These are phyloP conservation scores for Himantopus leucocephalus DNA, from an alignment of 2,113 vertebrate species.

Conservation along the genomic window DNA sequence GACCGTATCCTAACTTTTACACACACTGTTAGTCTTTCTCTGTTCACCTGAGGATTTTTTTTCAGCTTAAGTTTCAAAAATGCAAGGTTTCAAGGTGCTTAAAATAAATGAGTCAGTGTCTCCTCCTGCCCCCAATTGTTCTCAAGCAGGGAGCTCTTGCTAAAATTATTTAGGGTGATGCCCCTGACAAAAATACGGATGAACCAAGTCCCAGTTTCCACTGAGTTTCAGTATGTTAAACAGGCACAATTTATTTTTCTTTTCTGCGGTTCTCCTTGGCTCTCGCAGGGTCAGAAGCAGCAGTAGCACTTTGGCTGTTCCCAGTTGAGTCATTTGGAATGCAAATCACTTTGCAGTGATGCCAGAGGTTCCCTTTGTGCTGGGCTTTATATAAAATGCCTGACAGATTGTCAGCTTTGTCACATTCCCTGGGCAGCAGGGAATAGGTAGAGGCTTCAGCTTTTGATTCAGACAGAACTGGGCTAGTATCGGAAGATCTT, in stretches of 20 bases:
- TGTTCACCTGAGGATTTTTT: conserved; percentile 26
- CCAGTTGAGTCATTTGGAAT: conserved; percentile 51
- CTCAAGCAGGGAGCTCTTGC: conserved; percentile 40
- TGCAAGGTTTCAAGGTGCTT: conserved; percentile 2
- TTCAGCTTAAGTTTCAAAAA: conserved; percentile 13
- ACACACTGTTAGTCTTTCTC: neutral
- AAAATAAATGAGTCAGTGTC: conserved; percentile 39
- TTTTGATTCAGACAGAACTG: neutral
- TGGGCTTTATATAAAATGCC: conserved; percentile 15
- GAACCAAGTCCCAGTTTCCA: conserved; percentile 54
- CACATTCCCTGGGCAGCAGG: neutral
- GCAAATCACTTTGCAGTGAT: conserved; percentile 45
- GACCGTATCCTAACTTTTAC: neutral
- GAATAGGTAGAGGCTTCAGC: conserved; percentile 3
- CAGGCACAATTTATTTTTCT: conserved; percentile 31
- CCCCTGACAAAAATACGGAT: conserved; percentile 50
- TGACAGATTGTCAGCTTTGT: conserved; percentile 51
- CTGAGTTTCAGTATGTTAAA: conserved; percentile 24
- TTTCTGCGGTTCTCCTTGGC: conserved; percentile 50
- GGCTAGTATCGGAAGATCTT: neutral
- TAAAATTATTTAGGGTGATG: conserved; percentile 66
- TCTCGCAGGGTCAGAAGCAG: conserved; percentile 48
- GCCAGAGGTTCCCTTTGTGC: conserved; percentile 57
- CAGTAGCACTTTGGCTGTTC: conserved; percentile 54
- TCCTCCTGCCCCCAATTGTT: conserved; percentile 45